Evolutionary conservation across 2,797 vertebrate species (phyloP), one percentile per base, ranked within the genome.

Genomic region (Ctenosaura bakeri): DNA sequence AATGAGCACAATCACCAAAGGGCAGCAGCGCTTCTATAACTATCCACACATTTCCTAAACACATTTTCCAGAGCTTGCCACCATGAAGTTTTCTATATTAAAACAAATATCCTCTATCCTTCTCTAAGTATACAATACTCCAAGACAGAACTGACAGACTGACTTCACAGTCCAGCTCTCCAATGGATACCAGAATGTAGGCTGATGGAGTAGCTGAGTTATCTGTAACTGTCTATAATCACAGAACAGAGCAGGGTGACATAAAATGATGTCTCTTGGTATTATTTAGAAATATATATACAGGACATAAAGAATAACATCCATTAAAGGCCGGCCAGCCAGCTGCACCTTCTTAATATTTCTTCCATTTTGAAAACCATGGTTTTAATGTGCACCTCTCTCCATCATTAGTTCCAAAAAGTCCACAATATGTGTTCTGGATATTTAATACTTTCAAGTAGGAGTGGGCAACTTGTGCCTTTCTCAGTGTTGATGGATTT

Each of bases 361-460:
- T 81, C 12, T 74, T 56, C 42, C 10, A 26, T 89, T 89, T 64
- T 74, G 54, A 66, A 42, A 89, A 52, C 24, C 66, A 84, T 29
- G n/a, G 52, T 14, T 81, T 69, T 71, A 81, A 22, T 16, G 26
- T 26, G 24, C 18, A 24, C 22, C n/a, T 9, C 42, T 6, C 7
- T 1, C 38, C 38, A 42, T 46, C 64, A 71, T 13, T 88, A 18
- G 4, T 12, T 64, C 24, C 26, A 38, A 66, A 38, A 79, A 38
- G 13, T 16, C 46, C 26, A 79, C 24, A 52, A 50, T 81, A 29
- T 20, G 10, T n/a, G 1, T 56, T 46, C 38, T 50, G 52, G 20
- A 29, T 69, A 50, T 59, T 73, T 56, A 73, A 46, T 26, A 8
- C 8, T 80, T 69, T 81, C 56, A 85, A 81, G 59, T 69, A 50